These are phyloP conservation scores for Oligia strigilis DNA, from an alignment of 2,888 invertebrate genomes.

Conservation along the genomic window DNA sequence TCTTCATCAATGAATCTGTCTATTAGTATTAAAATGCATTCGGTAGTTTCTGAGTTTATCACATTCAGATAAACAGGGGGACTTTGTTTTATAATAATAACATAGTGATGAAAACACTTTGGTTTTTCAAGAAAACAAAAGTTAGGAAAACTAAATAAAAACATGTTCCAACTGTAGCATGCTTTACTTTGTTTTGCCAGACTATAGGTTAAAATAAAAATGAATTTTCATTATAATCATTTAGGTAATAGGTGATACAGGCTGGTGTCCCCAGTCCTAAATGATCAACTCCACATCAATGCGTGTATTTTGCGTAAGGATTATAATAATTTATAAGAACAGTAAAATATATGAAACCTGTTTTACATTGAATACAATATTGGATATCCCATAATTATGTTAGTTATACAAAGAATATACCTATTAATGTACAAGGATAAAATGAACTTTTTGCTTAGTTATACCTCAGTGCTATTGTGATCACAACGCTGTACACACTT, in stretches of 20 bases:
- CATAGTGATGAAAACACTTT: not conserved
- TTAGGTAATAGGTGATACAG: not conserved
- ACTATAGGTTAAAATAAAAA: conserved; percentile 1
- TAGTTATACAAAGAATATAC: not conserved
- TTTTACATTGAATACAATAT: not conserved
- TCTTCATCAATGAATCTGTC: not conserved
- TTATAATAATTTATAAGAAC: not conserved
- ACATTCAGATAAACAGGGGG: no score
- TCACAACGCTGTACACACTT: not conserved
- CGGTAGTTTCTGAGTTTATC: not conserved
- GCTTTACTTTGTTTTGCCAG: not conserved
- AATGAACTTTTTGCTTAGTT: not conserved
- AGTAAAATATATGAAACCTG: not conserved
- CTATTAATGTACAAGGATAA: conserved; percentile 31
- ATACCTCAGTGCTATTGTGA: conserved; percentile 7
- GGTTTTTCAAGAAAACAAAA: not conserved
- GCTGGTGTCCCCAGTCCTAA: no score
- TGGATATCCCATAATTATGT: not conserved
- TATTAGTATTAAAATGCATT: not conserved
- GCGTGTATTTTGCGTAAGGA: no score
- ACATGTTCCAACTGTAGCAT: not conserved
- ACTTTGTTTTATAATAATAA: not conserved
- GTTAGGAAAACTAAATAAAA: not conserved
- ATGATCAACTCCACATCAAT: no score
- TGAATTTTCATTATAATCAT: not conserved